Percentiles rank a stretch among this genome's conserved stretches.
Conservation (phyloP, 2,113 vertebrate genomes). For the Microcebus lehilahytsara region DNA sequence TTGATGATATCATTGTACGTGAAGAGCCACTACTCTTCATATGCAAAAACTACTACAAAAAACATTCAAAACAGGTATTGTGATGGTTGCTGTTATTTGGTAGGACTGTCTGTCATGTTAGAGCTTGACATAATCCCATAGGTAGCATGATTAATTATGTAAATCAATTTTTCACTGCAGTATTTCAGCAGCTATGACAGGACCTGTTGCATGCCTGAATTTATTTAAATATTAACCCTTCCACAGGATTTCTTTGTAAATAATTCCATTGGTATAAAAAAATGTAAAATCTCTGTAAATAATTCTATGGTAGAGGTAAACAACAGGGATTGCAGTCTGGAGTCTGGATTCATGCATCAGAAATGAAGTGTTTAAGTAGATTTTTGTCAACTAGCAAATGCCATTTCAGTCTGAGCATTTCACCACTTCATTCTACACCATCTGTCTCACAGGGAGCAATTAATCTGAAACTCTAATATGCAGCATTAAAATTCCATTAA, state of each 20-base stretch:
- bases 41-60: not conserved
- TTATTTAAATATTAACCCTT: not conserved
- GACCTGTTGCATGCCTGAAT: not conserved
- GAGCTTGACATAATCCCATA: not conserved
- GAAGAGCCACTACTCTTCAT: not conserved
- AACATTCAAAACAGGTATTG: not conserved
- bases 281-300: not conserved
- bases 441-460: conserved; percentile 60
- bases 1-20: not conserved
- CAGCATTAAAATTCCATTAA: conserved; percentile 68
- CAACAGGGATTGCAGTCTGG: not conserved
- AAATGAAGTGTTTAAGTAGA: conserved; percentile 44
- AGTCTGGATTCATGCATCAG: conserved; percentile 42
- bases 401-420: conserved; percentile 62
- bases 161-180: not conserved
- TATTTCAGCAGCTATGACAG: not conserved
- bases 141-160: not conserved
- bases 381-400: conserved; percentile 56
- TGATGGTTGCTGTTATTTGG: not conserved
- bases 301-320: not conserved
- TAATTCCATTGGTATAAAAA: not conserved
- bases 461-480: conserved; percentile 41
- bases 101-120: not conserved
- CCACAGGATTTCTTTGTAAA: not conserved
- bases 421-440: conserved; percentile 22